Evolutionary conservation across 2,113 vertebrate genomes (phyloP).

Genomic region (Lagopus leucura): DNA sequence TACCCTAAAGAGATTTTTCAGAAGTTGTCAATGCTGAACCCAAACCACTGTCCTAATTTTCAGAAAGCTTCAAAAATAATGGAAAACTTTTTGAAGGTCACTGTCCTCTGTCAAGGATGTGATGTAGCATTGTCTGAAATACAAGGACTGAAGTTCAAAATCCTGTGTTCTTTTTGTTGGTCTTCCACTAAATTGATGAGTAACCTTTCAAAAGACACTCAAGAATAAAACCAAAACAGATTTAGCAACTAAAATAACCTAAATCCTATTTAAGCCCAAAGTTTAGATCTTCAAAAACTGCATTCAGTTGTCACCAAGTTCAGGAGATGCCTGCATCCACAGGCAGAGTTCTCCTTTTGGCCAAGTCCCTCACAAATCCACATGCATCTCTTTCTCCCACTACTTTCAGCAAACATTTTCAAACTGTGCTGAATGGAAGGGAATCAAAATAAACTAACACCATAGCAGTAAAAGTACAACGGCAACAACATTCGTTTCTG

Average conservation of each 20-base stretch:
- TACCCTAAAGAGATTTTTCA: constrained; percentile 36
- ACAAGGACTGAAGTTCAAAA: constrained; percentile 4
- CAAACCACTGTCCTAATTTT: constrained; percentile 35
- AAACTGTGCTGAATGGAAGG: neutral
- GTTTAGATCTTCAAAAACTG: constrained; percentile 57
- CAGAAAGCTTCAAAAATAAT: constrained; percentile 41
- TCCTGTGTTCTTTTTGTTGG: constrained; percentile 5
- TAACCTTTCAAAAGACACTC: constrained; percentile 61
- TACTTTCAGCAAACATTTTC: neutral
- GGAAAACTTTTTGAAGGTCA: constrained; percentile 60
- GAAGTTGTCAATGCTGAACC: constrained; percentile 17
- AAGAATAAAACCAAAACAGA: constrained; percentile 64
- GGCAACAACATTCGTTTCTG: neutral
- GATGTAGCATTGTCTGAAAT: constrained; percentile 3
- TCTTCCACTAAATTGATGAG: constrained; percentile 15
- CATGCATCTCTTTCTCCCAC: neutral
- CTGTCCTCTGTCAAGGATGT: constrained; percentile 31
- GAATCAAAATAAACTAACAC: neutral
- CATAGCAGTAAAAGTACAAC: neutral
- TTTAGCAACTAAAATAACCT: constrained; percentile 51
- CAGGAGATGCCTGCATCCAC: neutral
- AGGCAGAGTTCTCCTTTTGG: neutral
- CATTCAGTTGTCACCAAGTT: constrained; percentile 17
- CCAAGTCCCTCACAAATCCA: neutral
- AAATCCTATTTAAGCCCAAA: constrained; percentile 59